These are phyloP conservation scores for Hedya salicella DNA, from an alignment of 2,888 invertebrate species.

Conservation along the genomic window DNA sequence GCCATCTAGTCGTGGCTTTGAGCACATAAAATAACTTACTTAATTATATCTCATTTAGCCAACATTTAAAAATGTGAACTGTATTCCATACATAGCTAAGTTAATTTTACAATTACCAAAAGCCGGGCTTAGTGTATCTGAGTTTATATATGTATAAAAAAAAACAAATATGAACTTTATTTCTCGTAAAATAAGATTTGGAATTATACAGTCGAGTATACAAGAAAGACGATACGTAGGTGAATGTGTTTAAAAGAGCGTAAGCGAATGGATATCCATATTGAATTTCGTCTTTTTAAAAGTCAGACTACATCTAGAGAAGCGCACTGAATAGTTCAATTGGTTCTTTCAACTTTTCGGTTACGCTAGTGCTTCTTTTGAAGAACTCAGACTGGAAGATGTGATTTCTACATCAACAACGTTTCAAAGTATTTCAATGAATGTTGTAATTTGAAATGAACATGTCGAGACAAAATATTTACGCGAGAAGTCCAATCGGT, in stretches of 20 bases:
- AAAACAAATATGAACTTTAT: background rate
- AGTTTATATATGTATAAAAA: background rate
- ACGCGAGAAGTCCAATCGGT: background rate
- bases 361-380: conserved; percentile 14
- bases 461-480: background rate
- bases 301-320: background rate
- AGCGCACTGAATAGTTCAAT: conserved; percentile 13
- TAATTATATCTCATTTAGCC: too few species aligned
- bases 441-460: conserved; percentile 8
- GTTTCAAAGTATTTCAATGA: conserved; percentile 12
- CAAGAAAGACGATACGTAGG: background rate
- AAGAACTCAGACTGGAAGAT: background rate
- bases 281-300: background rate
- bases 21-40: too few species aligned
- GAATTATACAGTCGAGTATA: background rate
- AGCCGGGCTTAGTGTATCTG: too few species aligned
- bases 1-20: too few species aligned
- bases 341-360: background rate
- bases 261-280: background rate
- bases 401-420: conserved; percentile 20
- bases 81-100: too few species aligned
- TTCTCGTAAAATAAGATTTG: background rate
- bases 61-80: too few species aligned
- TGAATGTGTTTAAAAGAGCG: background rate
- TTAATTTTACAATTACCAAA: too few species aligned